Evolutionary conservation across 2,888 invertebrate species (phyloP), one percentile per base, ranked within the genome.

Genomic region (Synergus gifuensis): DNA sequence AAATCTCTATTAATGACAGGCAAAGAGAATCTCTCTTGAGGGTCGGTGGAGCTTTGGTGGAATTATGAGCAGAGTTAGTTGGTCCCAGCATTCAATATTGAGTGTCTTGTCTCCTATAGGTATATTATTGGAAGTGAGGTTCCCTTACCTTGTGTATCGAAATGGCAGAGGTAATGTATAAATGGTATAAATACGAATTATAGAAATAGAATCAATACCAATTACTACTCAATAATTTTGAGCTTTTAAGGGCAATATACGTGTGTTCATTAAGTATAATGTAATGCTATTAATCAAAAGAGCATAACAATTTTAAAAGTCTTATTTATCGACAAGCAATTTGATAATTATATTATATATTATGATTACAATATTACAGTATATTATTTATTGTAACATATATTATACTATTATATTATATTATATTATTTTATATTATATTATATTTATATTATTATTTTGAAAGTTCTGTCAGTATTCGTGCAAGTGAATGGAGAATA

Each of bases 41-140:
- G 81, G 88, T 89, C 77, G 89, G 88, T 40, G 89, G 88, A 16
- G 88, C 87, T 80, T 82, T 88, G 84, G 88, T 88, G 79, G 88
- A 87, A 78, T 84, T 87, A 67, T 83, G 86, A 78, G 77, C 93
- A 7, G 92, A 92, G 94, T 94, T 8, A 93, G 93, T 80, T 95
- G 95, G 95, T 94, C 93, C 78, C 93, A n/a, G n/a, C n/a, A 94
- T 63, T 95, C 95, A 11, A 83, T 95, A 83, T 95, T 88, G 96
- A 96, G 93, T 96, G 96, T 90, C 94, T 96, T 82, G 93, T 96
- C 87, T 96, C 96, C 77, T 96, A 96, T 90, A 96, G 96, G 60
- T 96, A 96, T 87, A 96, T 96, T 66, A 93, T 96, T 82, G 96
- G 96, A 82, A 96, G 96, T 90, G 96, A 93, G 96, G 84, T 96